Conservation (phyloP, 2,797 vertebrate genomes). For the Molossus molossus region DNA sequence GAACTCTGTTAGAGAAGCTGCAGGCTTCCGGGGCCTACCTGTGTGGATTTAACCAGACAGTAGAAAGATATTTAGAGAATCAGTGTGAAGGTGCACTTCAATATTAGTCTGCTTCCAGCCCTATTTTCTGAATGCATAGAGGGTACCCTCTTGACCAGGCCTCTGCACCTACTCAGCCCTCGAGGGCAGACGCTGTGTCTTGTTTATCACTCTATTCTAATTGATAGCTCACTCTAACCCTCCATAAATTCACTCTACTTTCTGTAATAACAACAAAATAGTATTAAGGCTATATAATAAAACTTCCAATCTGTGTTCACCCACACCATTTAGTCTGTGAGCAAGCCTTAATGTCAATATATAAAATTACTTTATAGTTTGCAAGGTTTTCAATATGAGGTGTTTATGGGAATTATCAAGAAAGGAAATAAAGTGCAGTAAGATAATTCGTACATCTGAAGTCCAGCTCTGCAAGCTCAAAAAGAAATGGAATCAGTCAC, state of each 20-base stretch:
- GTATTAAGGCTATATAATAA: background rate
- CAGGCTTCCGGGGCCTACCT: background rate
- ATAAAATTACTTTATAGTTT: constrained; percentile 35
- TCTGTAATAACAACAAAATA: background rate
- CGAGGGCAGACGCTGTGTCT: background rate
- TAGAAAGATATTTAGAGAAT: constrained; percentile 11
- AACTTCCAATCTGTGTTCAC: background rate
- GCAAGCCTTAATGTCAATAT: background rate
- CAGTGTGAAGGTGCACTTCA: background rate
- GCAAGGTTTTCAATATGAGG: constrained; percentile 4
- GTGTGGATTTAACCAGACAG: background rate
- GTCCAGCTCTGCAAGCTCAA: background rate
- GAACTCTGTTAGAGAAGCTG: constrained; percentile 34
- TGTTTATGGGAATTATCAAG: background rate
- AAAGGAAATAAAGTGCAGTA: background rate
- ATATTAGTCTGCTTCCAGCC: background rate
- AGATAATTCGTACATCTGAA: background rate
- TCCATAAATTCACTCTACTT: background rate
- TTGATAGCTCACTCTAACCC: background rate
- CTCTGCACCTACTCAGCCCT: background rate
- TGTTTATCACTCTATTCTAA: constrained; percentile 1
- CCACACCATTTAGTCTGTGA: background rate
- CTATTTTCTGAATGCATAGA: background rate
- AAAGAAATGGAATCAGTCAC: constrained; percentile 39
- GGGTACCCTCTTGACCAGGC: background rate